Conservation (phyloP, 2,797 vertebrate genomes). For the Harpagifer antarcticus region DNA sequence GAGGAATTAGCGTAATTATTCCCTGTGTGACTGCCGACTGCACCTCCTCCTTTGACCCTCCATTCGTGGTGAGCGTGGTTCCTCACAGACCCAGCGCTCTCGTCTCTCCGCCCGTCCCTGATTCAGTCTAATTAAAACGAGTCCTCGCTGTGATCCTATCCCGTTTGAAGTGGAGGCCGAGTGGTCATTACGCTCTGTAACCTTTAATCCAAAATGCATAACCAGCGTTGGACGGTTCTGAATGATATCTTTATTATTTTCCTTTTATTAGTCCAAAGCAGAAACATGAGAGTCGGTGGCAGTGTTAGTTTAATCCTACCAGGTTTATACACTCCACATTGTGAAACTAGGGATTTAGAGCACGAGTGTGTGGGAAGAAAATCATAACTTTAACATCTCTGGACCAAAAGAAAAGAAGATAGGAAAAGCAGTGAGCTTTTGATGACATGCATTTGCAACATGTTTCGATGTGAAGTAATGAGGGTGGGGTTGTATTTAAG, state of each 20-base stretch:
- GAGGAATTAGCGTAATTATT: conserved; percentile 81
- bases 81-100: conserved; percentile 57
- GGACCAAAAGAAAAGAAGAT: conserved; percentile 49
- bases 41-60: conserved; percentile 68
- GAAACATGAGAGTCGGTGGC: conserved; percentile 43
- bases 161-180: conserved; percentile 75
- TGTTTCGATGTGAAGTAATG: conserved; percentile 65
- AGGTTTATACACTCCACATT: conserved; percentile 56
- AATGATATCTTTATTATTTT: conserved; percentile 28
- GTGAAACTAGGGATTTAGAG: conserved; percentile 50
- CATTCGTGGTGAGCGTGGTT: conserved; percentile 55
- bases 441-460: conserved; percentile 35
- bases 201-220: conserved; percentile 69
- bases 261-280: conserved; percentile 56
- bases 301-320: conserved; percentile 45
- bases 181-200: conserved; percentile 64
- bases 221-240: conserved; percentile 52
- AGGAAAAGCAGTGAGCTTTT: conserved; percentile 24
- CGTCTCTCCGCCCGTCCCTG: conserved; percentile 39
- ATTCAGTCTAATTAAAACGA: conserved; percentile 79
- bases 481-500: conserved; percentile 36
- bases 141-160: conserved; percentile 74
- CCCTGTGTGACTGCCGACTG: conserved; percentile 76
- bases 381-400: conserved; percentile 50
- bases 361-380: conserved; percentile 43